Conservation (phyloP, 2,797 vertebrate genomes). For the Sebastolobus altivelis region DNA sequence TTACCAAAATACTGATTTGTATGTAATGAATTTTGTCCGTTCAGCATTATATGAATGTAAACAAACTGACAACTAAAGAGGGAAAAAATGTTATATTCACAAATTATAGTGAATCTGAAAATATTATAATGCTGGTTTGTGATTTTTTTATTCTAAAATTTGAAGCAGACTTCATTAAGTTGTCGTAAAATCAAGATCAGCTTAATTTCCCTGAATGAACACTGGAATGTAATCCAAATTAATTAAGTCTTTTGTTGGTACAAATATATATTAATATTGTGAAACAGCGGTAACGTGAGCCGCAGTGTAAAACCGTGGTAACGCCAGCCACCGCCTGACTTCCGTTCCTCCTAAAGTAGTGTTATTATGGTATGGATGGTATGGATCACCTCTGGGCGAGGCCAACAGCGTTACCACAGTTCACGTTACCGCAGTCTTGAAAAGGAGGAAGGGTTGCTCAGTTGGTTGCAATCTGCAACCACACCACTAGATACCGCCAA, state of each 20-base stretch:
- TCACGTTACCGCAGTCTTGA: no score
- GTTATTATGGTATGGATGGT: no score
- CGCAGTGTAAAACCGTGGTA: no score
- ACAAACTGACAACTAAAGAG: background rate
- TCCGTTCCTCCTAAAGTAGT: no score
- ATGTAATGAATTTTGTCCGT: background rate
- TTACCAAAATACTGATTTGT: background rate
- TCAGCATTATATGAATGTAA: background rate
- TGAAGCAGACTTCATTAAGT: background rate
- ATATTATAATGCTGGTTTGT: background rate
- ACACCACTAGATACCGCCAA: no score
- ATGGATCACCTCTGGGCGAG: no score
- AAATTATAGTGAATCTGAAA: background rate
- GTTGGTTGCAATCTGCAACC: no score
- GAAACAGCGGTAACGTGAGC: no score
- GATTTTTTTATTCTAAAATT: background rate
- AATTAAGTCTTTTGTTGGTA: background rate
- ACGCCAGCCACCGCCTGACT: no score
- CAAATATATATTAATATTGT: no score
- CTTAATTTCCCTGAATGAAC: background rate
- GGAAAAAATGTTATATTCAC: background rate
- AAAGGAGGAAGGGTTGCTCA: no score
- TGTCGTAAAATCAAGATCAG: background rate
- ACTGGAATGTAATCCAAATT: background rate
- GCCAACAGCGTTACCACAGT: accelerated